These are phyloP conservation scores for Indicator maculatus DNA, from an alignment of 2,113 vertebrate genomes.

Conservation along the genomic window DNA sequence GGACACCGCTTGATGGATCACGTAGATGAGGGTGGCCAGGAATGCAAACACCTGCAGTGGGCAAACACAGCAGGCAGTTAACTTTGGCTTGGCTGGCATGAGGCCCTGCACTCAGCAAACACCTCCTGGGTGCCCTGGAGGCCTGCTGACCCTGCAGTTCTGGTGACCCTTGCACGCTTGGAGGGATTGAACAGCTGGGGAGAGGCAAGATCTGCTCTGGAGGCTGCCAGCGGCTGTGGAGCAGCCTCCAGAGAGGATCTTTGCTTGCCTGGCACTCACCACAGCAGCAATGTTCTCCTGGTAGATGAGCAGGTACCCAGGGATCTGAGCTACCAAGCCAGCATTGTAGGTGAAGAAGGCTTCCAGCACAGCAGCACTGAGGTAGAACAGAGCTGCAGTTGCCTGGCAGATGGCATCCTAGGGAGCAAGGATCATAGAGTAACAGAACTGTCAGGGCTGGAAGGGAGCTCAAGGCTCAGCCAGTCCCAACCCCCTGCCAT, in stretches of 20 bases:
- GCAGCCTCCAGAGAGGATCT: too few relatives aligned
- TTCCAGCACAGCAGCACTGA: conserved; percentile 79
- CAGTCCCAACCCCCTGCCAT: too few relatives aligned
- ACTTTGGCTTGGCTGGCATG: neutral
- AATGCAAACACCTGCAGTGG: conserved; percentile 82
- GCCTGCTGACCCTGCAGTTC: neutral
- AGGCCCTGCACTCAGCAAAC: neutral
- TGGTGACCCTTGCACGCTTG: neutral
- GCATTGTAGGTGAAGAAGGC: neutral
- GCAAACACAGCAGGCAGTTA: neutral
- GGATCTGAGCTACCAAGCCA: too few relatives aligned
- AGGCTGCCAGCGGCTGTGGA: neutral
- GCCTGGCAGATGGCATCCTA: conserved; percentile 81
- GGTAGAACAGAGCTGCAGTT: conserved; percentile 79
- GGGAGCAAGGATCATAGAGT: neutral
- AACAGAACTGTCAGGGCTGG: too few relatives aligned
- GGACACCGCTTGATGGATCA: conserved; percentile 79
- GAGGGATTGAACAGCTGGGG: neutral
- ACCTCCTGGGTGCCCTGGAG: rapidly evolving
- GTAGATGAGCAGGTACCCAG: neutral
- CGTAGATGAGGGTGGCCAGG: conserved; percentile 78
- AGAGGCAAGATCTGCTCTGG: neutral
- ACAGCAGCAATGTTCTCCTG: conserved; percentile 78
- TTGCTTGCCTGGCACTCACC: conserved; percentile 65
- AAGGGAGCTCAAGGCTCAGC: neutral